These are phyloP conservation scores for Caenorhabditis drosophilae DNA, from an alignment of 2,888 invertebrate genomes.

Conservation along the genomic window DNA sequence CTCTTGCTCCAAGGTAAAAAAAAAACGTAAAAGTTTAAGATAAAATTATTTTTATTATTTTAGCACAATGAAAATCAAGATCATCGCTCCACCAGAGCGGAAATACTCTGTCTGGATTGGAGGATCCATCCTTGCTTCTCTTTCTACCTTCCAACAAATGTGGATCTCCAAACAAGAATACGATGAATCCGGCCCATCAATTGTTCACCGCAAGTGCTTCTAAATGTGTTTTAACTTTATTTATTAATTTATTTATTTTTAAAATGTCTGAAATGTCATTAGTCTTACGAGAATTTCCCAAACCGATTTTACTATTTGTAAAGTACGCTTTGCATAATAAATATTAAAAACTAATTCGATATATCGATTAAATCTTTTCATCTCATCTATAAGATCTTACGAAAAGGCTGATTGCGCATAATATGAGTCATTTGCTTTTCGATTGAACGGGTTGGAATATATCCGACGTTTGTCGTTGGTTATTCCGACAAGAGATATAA, in stretches of 20 bases:
- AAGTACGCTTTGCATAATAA: slow-evolving; percentile 30
- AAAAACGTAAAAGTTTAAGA: slow-evolving; percentile 76
- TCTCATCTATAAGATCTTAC: too few relatives aligned
- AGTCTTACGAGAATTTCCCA: slow-evolving; percentile 42
- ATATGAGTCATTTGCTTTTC: too few relatives aligned
- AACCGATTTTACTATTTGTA: slow-evolving; percentile 39
- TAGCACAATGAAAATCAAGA: slow-evolving; percentile 14
- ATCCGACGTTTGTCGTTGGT: too few relatives aligned
- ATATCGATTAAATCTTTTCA: too few relatives aligned
- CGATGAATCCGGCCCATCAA: slow-evolving; percentile 73
- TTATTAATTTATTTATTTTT: slow-evolving; percentile 33
- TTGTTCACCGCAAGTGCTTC: slow-evolving; percentile 49
- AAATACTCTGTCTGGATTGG: slow-evolving; percentile 14
- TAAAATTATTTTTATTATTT: neutral
- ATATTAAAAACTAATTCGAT: slow-evolving; percentile 19
- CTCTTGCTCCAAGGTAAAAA: slow-evolving; percentile 15
- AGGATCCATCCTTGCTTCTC: slow-evolving; percentile 76
- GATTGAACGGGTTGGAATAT: too few relatives aligned
- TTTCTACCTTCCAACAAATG: slow-evolving; percentile 88
- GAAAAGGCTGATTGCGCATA: too few relatives aligned
- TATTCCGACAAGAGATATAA: slow-evolving; percentile 13
- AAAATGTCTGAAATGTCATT: slow-evolving; percentile 39
- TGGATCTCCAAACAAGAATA: slow-evolving; percentile 83
- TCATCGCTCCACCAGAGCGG: slow-evolving; percentile 13
- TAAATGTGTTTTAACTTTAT: slow-evolving; percentile 14